Conservation (phyloP, 2,113 vertebrate genomes). For the Prunella fulvescens region DNA sequence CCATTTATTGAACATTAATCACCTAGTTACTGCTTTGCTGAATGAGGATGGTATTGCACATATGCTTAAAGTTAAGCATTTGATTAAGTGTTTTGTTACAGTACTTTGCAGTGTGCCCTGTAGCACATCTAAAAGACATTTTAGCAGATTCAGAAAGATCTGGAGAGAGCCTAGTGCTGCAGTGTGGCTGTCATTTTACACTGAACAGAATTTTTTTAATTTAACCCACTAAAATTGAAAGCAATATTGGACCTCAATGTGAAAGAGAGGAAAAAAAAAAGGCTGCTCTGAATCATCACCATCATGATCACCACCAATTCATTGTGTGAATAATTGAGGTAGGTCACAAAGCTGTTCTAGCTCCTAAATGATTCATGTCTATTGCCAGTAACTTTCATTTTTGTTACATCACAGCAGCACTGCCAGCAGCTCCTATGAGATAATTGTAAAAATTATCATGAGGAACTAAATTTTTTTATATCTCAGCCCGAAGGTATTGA, state of each 20-base stretch:
- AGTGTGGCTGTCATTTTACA: not conserved
- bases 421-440: not conserved
- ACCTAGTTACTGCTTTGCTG: not conserved
- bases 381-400: not conserved
- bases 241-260: not conserved
- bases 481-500: not conserved
- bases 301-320: not conserved
- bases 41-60: not conserved
- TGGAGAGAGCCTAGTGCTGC: not conserved
- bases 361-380: not conserved
- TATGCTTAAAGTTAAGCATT: constrained; percentile 22
- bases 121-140: constrained; percentile 1
- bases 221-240: not conserved
- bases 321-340: not conserved
- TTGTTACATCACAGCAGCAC: not conserved
- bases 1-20: constrained; percentile 43
- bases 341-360: not conserved
- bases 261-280: not conserved
- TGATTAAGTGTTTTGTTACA: constrained; percentile 31
- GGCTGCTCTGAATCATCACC: not conserved
- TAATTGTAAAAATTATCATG: not conserved
- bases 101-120: not conserved
- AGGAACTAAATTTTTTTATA: not conserved
- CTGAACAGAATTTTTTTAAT: not conserved
- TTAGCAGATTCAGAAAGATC: not conserved